A percentile compares a stretch with the other conserved stretches of the same genome.
These are phyloP conservation scores for Aurelia sp. DNA, from an alignment of 30 jellyfish, hydroid and myxozoan species.

Conservation along the genomic window DNA sequence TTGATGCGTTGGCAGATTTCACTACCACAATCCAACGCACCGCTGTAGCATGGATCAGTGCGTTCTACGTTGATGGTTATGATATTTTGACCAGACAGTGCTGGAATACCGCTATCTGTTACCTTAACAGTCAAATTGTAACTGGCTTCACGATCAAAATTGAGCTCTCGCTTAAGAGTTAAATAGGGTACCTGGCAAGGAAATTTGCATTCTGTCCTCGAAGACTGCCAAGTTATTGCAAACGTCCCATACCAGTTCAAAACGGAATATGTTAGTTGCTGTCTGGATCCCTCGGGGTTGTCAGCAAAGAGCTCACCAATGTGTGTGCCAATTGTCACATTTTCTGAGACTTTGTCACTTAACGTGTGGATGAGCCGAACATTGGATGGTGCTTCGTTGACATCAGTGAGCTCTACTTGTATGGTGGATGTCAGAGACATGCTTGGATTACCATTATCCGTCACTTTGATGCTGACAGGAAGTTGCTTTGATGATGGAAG, in stretches of 20 bases:
- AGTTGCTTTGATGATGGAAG: constrained; percentile 46
- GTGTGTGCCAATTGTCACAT: constrained; percentile 38
- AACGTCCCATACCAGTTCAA: constrained; percentile 56
- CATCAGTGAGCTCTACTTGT: constrained; percentile 70
- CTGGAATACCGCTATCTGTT: constrained; percentile 85
- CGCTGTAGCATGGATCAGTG: constrained; percentile 78
- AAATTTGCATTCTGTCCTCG: constrained; percentile 4
- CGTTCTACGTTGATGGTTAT: constrained; percentile 34
- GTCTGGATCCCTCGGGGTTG: constrained; percentile 84
- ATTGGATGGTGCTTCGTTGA: constrained; percentile 88
- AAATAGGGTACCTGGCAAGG: constrained; percentile 66
- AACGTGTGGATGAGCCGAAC: constrained; percentile 39
- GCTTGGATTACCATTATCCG: constrained; percentile 72
- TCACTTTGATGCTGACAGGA: constrained; percentile 48
- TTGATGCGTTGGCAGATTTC: constrained; percentile 79
- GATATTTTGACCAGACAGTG: constrained; percentile 67
- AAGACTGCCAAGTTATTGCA: background rate
- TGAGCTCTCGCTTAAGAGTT: constrained; percentile 52
- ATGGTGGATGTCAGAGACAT: constrained; percentile 44
- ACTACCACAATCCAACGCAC: constrained; percentile 40
- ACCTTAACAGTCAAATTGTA: constrained; percentile 57
- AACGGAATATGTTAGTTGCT: constrained; percentile 30
- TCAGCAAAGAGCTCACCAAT: constrained; percentile 79
- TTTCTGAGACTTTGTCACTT: constrained; percentile 53
- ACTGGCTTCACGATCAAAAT: constrained; percentile 10